These are phyloP conservation scores for Amblyjoppa proteus DNA, from an alignment of 2,888 invertebrate genomes.

Conservation along the genomic window DNA sequence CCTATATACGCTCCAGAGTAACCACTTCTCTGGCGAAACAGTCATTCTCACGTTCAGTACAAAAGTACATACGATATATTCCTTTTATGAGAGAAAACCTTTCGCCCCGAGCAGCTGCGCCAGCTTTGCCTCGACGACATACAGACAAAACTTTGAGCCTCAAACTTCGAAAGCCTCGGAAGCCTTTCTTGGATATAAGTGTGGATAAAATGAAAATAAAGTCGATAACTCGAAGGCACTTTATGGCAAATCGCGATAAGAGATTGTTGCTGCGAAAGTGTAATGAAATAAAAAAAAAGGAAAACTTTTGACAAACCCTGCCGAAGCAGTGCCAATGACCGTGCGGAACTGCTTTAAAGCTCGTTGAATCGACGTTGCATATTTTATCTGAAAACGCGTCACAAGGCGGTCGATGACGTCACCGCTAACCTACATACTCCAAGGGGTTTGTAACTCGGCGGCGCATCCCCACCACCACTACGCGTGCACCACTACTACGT, in stretches of 20 bases:
- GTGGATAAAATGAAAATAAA: neutral
- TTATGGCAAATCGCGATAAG: neutral
- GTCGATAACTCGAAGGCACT: neutral
- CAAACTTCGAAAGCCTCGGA: conserved; percentile 20
- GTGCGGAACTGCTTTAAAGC: conserved; percentile 66
- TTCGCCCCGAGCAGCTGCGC: conserved; percentile 1
- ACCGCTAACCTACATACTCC: conserved; percentile 80
- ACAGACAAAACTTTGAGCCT: neutral
- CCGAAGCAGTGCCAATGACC: conserved; percentile 70
- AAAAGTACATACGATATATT: conserved; percentile 15
- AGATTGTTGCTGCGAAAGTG: neutral
- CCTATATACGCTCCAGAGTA: neutral
- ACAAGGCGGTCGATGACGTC: conserved; percentile 78
- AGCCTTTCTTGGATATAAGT: neutral
- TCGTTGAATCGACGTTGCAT: conserved; percentile 71
- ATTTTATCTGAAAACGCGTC: conserved; percentile 74
- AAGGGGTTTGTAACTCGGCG: conserved; percentile 70
- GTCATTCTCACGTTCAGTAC: conserved; percentile 3
- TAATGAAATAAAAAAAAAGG: neutral
- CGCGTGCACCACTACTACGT: conserved; percentile 48
- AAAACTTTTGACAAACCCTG: conserved; percentile 11
- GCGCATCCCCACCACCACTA: conserved; percentile 48
- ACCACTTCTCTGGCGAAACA: conserved; percentile 3
- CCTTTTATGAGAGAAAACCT: conserved; percentile 24
- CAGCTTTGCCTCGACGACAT: neutral